A percentile compares a stretch with the other conserved stretches of the same genome.
These are phyloP conservation scores for Perca flavescens DNA, from an alignment of 2,113 vertebrate genomes.

Conservation along the genomic window DNA sequence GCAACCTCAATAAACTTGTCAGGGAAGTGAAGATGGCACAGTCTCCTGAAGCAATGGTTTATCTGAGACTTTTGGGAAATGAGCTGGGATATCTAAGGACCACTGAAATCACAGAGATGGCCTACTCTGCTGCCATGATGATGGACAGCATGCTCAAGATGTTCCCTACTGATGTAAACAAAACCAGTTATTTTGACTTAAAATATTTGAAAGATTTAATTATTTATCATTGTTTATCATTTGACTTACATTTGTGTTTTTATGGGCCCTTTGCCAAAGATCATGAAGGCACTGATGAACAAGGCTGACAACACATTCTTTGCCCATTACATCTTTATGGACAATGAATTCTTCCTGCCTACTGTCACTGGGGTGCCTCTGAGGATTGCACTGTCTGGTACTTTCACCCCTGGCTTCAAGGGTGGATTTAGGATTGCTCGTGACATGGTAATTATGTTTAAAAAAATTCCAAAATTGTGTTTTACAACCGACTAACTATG, in stretches of 20 bases:
- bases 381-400: constrained; percentile 90
- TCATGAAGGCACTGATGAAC: constrained; percentile 83
- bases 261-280: constrained; percentile 50
- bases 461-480: too few species aligned
- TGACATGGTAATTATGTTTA: constrained; percentile 81
- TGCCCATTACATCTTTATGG: constrained; percentile 96
- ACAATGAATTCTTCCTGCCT: constrained; percentile 93
- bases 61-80: constrained; percentile 90
- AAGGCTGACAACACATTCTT: constrained; percentile 88
- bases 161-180: constrained; percentile 78
- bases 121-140: constrained; percentile 75
- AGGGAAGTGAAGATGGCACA: constrained; percentile 83
- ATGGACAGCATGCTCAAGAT: constrained; percentile 77
- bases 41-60: constrained; percentile 91
- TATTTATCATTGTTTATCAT: background rate
- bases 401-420: constrained; percentile 88
- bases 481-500: too few species aligned
- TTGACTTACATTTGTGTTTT: background rate
- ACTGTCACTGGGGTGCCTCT: constrained; percentile 91
- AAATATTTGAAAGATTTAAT: too few species aligned
- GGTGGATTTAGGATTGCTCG: constrained; percentile 84
- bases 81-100: constrained; percentile 92
- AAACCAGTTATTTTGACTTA: too few species aligned
- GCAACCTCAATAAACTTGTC: constrained; percentile 87
- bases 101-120: constrained; percentile 85